Percentiles rank a stretch among this genome's conserved stretches.
Evolutionary conservation across 2,888 invertebrate genomes (phyloP).

Genomic region (Athalia cordata): DNA sequence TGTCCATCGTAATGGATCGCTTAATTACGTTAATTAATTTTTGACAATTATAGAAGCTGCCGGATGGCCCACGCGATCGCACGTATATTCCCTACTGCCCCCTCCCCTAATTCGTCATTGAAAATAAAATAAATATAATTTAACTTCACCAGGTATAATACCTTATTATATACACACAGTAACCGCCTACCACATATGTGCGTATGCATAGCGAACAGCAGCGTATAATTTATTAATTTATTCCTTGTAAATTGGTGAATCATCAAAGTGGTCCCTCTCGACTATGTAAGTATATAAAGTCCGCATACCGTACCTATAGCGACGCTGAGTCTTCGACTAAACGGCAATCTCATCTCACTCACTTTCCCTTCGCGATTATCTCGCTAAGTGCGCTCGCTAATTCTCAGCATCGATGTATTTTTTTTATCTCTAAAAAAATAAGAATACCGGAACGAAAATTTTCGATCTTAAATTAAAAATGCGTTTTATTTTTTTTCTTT

Average conservation of each 20-base stretch:
- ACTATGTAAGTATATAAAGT: constrained; percentile 1
- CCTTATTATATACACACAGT: too few species aligned
- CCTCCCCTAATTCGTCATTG: too few species aligned
- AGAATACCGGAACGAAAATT: too few species aligned
- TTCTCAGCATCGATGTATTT: neutral
- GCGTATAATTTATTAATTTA: constrained; percentile 42
- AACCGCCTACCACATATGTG: too few species aligned
- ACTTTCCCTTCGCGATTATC: too few species aligned
- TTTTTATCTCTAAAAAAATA: neutral
- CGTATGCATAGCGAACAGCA: neutral
- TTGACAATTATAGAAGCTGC: constrained; percentile 52
- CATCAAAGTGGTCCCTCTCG: constrained; percentile 33
- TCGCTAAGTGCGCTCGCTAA: too few species aligned
- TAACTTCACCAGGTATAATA: too few species aligned
- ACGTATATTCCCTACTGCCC: too few species aligned
- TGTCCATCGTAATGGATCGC: constrained; percentile 59
- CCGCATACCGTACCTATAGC: neutral
- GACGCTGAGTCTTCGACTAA: neutral
- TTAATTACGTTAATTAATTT: constrained; percentile 63
- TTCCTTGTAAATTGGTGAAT: constrained; percentile 45
- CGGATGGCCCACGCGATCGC: constrained; percentile 36
- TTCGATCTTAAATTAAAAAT: neutral
- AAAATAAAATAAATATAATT: too few species aligned
- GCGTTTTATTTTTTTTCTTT: too few species aligned
- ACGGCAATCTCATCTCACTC: neutral